phyloP scores from a whole-genome alignment of 2,888 invertebrate genomes.

The Plebejus melissa region DNA sequence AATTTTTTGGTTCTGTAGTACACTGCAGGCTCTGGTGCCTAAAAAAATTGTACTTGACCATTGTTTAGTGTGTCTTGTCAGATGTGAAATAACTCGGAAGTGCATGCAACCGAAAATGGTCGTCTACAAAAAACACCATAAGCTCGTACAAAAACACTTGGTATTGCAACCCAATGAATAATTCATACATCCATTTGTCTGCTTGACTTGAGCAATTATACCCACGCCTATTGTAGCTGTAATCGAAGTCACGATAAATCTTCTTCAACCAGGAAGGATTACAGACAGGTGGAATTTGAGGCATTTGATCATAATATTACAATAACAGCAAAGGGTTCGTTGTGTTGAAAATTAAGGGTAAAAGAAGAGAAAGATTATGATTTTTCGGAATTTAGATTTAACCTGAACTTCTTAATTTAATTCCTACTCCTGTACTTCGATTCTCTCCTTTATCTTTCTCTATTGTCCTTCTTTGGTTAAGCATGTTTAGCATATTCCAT shows the following conservation, averaged over 20 bases:
- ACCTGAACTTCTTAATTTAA: too few relatives aligned
- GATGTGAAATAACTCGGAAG: too few relatives aligned
- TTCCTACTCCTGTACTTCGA: too few relatives aligned
- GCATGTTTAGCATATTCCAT: too few relatives aligned
- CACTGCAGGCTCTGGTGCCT: neutral
- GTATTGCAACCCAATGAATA: conserved; percentile 28
- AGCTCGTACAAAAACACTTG: neutral
- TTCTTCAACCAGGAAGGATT: conserved; percentile 26
- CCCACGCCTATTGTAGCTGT: conserved; percentile 21
- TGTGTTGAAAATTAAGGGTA: too few relatives aligned
- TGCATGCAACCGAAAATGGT: neutral
- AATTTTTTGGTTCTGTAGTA: neutral
- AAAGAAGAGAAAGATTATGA: too few relatives aligned
- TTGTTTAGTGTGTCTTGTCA: neutral
- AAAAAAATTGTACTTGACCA: neutral
- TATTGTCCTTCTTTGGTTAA: too few relatives aligned
- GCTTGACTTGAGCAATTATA: conserved; percentile 29
- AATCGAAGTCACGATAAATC: conserved; percentile 24
- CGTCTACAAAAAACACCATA: neutral
- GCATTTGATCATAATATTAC: neutral
- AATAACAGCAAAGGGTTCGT: too few relatives aligned
- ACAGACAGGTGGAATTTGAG: conserved; percentile 13
- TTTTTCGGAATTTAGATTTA: too few relatives aligned
- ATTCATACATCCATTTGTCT: conserved; percentile 33
- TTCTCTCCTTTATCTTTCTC: too few relatives aligned